Percentiles rank a stretch among this genome's conserved stretches.
Conservation (phyloP, 2,888 invertebrate species). For the Mechanitis messenoides region DNA sequence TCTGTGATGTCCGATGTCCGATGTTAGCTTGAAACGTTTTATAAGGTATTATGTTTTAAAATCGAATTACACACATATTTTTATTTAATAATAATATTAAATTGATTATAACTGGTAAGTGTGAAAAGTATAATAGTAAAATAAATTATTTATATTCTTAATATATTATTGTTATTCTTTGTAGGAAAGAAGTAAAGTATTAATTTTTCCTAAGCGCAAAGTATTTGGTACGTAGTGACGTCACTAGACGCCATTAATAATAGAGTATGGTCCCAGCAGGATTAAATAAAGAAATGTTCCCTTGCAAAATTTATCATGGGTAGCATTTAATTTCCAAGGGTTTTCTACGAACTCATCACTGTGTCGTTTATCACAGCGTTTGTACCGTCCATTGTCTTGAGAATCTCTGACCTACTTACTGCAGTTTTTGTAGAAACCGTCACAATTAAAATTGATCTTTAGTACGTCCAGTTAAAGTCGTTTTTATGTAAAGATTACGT, state of each 20-base stretch:
- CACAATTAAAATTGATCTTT: constrained; percentile 10
- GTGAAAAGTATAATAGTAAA: too few relatives aligned
- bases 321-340: constrained; percentile 56
- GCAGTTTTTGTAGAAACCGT: constrained; percentile 23
- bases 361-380: constrained; percentile 59
- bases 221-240: too few relatives aligned
- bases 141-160: too few relatives aligned
- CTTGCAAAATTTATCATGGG: constrained; percentile 49
- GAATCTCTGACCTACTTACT: constrained; percentile 48
- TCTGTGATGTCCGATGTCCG: too few relatives aligned
- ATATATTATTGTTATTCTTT: too few relatives aligned
- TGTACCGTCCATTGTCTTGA: constrained; percentile 53
- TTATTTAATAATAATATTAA: too few relatives aligned
- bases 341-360: constrained; percentile 51
- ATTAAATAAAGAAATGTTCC: constrained; percentile 19
- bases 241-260: not conserved
- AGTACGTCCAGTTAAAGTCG: not conserved
- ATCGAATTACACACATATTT: too few relatives aligned
- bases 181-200: too few relatives aligned
- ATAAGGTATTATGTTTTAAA: too few relatives aligned
- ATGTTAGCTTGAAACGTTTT: too few relatives aligned
- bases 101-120: too few relatives aligned
- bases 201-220: too few relatives aligned
- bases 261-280: not conserved
- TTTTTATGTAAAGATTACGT: not conserved